Evolutionary conservation across 2,888 invertebrate species (phyloP), one percentile per base, ranked within the genome.

Genomic region (Microchrysa polita): DNA sequence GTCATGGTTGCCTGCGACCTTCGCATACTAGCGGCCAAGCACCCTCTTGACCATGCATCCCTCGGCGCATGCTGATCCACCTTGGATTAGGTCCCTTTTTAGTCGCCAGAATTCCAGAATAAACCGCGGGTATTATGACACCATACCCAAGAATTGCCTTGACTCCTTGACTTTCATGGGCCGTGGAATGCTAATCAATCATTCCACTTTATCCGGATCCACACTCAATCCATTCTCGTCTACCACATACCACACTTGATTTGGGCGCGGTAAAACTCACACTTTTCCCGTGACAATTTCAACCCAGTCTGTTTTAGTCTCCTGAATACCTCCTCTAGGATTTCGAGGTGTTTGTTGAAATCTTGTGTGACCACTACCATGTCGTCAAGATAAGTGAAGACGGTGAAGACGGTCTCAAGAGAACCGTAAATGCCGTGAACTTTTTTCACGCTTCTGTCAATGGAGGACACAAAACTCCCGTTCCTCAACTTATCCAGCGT

Each of bases 141-240:
- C 67, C 52, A 74, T 74, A 4, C 74, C 76, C 14, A 73, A n/a
- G 44, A 75, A 75, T 34, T 57, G 16, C 14, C 74, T 42, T 1
- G 74, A 73, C 1, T 65, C 73, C 1, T 67, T 61, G 9, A 75
- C 74, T 2, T 59, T 53, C 9, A 16, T 44, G 1, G 75, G 76
- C 2, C 72, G n/a, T 4, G 75, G 76, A 20, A 60, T 72, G 1
- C 72, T 61, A 1, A 74, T 55, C 18, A 76, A 69, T 18, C 74
- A 34, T 34, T 40, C 22, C 4, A 75, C 72, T 44, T 76, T 75
- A 2, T 76, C 75, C 5, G 74, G 74, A 44, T 76, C 74, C 5
- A 75, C 76, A 2, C 48, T 18, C 1, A 75, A 42, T 0, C 73
- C 74, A 1, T 57, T 67, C 12, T n/a, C 53, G n/a, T 71, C 71